Percentiles rank a stretch among this genome's conserved stretches.
Evolutionary conservation across 1,140 invertebrate species (phyloP).

Genomic region (Galleria mellonella): DNA sequence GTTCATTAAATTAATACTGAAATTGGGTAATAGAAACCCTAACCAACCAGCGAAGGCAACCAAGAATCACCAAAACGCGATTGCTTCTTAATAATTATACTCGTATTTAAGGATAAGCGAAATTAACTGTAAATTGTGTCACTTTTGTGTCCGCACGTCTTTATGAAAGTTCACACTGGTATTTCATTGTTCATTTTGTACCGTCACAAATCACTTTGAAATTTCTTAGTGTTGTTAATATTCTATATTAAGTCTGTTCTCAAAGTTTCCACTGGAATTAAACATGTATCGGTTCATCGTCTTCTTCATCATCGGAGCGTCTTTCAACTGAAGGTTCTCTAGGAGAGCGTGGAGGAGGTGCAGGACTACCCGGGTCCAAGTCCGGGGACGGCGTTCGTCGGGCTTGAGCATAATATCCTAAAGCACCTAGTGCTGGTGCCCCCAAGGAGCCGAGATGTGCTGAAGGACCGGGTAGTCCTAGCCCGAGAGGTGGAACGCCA

Average conservation of each 20-base stretch:
- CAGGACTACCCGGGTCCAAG: conserved; percentile 78
- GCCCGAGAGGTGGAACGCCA: conserved; percentile 61
- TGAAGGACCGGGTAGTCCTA: conserved; percentile 78
- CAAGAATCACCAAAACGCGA: neutral
- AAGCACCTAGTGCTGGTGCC: conserved; percentile 74
- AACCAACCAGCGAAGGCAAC: neutral
- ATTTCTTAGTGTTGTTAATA: neutral
- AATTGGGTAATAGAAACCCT: conserved; percentile 3
- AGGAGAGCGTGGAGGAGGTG: conserved; percentile 70
- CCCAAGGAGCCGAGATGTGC: conserved; percentile 71
- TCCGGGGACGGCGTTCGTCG: conserved; percentile 71
- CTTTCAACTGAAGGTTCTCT: conserved; percentile 47
- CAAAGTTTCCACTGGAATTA: conserved; percentile 25
- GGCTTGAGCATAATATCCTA: conserved; percentile 79
- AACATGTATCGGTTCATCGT: conserved; percentile 65
- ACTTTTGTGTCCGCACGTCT: conserved; percentile 1
- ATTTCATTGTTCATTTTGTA: conserved; percentile 1
- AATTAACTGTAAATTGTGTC: neutral
- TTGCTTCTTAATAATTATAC: conserved; percentile 3
- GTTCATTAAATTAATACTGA: conserved; percentile 1
- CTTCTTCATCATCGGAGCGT: conserved; percentile 59
- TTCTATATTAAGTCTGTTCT: too few species aligned
- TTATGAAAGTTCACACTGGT: neutral
- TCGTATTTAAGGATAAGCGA: neutral
- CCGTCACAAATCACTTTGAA: neutral